Conservation (phyloP, 2,888 invertebrate genomes). For the Biston betularia region DNA sequence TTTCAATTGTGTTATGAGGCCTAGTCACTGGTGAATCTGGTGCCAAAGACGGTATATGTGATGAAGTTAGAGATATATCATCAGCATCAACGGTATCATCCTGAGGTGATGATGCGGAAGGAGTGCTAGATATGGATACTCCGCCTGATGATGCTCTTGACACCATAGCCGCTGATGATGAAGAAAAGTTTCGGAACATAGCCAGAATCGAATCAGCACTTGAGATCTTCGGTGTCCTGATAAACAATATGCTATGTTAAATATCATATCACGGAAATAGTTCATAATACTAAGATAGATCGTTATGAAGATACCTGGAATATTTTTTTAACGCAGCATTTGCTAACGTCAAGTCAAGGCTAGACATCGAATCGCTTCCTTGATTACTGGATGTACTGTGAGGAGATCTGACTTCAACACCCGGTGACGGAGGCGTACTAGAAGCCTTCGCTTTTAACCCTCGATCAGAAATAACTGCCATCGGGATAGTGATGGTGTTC, state of each 20-base stretch:
- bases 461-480: constrained; percentile 78
- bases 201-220: constrained; percentile 93
- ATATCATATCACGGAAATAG: not conserved
- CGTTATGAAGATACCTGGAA: constrained; percentile 64
- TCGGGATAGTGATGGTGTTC: constrained; percentile 80
- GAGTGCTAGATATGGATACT: constrained; percentile 89
- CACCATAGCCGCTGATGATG: constrained; percentile 86
- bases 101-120: constrained; percentile 91
- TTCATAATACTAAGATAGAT: not conserved
- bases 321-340: constrained; percentile 86
- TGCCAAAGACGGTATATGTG: constrained; percentile 84
- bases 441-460: constrained; percentile 75
- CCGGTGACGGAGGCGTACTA: constrained; percentile 88
- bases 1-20: constrained; percentile 79
- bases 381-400: constrained; percentile 91
- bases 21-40: constrained; percentile 88
- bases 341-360: constrained; percentile 89
- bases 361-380: constrained; percentile 92
- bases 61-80: constrained; percentile 90
- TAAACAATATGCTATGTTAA: constrained; percentile 37
- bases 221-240: constrained; percentile 88
- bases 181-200: constrained; percentile 91
- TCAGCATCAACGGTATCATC: constrained; percentile 90
- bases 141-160: constrained; percentile 88
- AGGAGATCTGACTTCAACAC: constrained; percentile 86